phyloP scores from a whole-genome alignment of 2,113 vertebrate genomes.

The Cavia aperea region DNA sequence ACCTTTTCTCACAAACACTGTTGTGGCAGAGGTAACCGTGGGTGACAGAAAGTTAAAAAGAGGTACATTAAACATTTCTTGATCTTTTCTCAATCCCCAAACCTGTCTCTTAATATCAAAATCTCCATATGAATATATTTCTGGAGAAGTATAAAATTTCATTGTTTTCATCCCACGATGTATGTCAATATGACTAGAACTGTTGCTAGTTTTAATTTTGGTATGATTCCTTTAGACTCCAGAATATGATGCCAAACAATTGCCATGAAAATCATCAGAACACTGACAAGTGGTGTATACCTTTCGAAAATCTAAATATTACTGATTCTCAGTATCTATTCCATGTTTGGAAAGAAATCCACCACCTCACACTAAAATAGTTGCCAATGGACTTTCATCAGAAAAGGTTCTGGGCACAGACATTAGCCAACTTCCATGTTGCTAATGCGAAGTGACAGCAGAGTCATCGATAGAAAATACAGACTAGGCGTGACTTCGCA shows the following conservation, averaged over 20 bases:
- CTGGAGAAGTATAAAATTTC: background rate
- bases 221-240: background rate
- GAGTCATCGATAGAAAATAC: constrained; percentile 9
- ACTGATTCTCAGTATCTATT: background rate
- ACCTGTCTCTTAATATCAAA: background rate
- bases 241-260: constrained; percentile 24
- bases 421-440: background rate
- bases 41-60: background rate
- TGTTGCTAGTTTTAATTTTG: background rate
- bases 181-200: background rate
- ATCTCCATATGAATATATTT: background rate
- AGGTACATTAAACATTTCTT: background rate
- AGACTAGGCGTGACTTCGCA: constrained; percentile 3
- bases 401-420: background rate
- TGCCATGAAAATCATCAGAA: constrained; percentile 12
- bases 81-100: background rate
- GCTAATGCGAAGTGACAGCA: constrained; percentile 3
- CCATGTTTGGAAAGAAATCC: constrained; percentile 36
- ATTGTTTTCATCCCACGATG: background rate
- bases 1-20: background rate
- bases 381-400: constrained; percentile 19
- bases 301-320: constrained; percentile 23
- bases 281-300: background rate
- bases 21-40: background rate
- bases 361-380: background rate